Percentiles rank a stretch among this genome's conserved stretches.
These are phyloP conservation scores for Hephaestus fuliginosus DNA, from an alignment of 2,797 vertebrate species.

Conservation along the genomic window DNA sequence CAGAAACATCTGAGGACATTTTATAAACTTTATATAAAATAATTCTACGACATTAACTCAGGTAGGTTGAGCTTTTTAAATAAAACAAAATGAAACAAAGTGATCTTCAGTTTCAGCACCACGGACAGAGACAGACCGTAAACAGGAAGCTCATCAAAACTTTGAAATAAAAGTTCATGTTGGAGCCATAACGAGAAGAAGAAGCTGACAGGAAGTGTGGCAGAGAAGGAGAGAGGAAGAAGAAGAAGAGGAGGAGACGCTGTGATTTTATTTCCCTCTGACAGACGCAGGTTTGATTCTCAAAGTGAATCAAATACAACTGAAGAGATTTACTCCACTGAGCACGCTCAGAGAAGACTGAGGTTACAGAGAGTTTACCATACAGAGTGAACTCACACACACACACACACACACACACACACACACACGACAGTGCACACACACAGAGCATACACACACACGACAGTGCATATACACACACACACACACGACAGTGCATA, in stretches of 20 bases:
- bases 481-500: too few species aligned
- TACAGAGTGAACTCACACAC: not conserved
- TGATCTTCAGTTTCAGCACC: conserved; percentile 45
- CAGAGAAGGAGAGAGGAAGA: not conserved
- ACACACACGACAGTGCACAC: too few species aligned
- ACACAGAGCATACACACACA: too few species aligned
- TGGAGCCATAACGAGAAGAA: not conserved
- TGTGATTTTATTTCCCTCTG: conserved; percentile 5
- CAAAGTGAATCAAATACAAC: conserved; percentile 26
- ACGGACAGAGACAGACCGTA: conserved; percentile 30
- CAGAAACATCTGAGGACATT: too few species aligned
- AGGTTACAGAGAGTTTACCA: not conserved
- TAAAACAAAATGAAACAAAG: too few species aligned
- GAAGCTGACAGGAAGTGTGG: not conserved
- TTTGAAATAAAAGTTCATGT: not conserved
- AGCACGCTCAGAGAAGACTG: not conserved
- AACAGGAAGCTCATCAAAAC: not conserved
- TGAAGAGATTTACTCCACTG: conserved; percentile 15
- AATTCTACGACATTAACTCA: too few species aligned
- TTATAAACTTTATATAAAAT: too few species aligned
- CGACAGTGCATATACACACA: too few species aligned
- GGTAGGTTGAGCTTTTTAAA: too few species aligned
- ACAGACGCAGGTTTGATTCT: conserved; percentile 18
- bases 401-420: not conserved
- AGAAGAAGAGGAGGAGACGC: not conserved